Evolutionary conservation across 2,797 vertebrate genomes (phyloP), one percentile per base, ranked within the genome.

Genomic region (Bovichtus diacanthus): DNA sequence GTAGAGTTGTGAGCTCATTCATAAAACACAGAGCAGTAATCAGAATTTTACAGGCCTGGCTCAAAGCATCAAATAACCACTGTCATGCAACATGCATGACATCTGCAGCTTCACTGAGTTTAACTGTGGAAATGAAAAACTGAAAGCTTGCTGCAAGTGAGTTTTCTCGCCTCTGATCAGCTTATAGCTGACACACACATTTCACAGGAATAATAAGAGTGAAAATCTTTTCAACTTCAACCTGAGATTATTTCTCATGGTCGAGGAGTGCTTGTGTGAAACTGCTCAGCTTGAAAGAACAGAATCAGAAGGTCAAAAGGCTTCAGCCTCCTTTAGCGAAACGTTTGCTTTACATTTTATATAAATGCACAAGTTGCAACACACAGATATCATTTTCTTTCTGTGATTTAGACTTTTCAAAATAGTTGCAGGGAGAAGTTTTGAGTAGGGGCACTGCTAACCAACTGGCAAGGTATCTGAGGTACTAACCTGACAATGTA

Each of bases 1-100:
- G 63, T 55, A 0, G 6, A 39, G 47, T 5, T 60, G 43, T 19
- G 31, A 73, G 60, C 61, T 78, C 74, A 68, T 84, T 59, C 36
- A 71, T 81, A 60, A 78, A 84, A 78, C 62, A 64, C 46, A 5
- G 18, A 8, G 34, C 58, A 21, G 18, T 41, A 66, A 78, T 68
- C 23, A 18, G 51, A 78, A 72, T 76, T 75, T 39, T 59, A 39
- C 60, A 53, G 25, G 46, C 46, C 51, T 31, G 51, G 49, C 18
- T 63, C 58, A 9, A 39, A 49, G 67, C 53, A 69, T 72, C 67
- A 65, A 75, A 81, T 67, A 27, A 9, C 41, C n/a, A 21, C 68
- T 46, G 47, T 23, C 49, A 62, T 79, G 63, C 79, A 79, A 73
- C 71, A 59, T 47, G 68, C 68, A 75, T 27, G 63, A 23, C 1